These are phyloP conservation scores for Turnix velox DNA, from an alignment of 2,113 vertebrate genomes.

Conservation along the genomic window DNA sequence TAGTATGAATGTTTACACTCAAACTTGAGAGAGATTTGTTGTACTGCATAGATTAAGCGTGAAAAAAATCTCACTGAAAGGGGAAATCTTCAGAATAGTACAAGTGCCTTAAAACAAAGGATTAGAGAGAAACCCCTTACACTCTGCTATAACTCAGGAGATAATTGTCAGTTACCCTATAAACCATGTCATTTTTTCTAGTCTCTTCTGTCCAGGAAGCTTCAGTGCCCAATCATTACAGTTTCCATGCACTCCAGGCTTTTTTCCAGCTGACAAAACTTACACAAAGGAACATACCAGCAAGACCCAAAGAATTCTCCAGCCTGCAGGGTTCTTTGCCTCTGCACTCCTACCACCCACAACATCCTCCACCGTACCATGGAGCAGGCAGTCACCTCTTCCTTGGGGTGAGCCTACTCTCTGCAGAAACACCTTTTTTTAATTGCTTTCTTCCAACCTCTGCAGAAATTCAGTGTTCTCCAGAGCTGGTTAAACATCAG, in stretches of 20 bases:
- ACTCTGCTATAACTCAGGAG: not conserved
- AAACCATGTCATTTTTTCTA: not conserved
- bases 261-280: not conserved
- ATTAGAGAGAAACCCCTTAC: conserved; percentile 12
- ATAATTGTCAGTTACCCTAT: not conserved
- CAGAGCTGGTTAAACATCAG: not conserved
- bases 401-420: not conserved
- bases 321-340: not conserved
- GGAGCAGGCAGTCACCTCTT: not conserved
- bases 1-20: conserved; percentile 7
- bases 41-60: conserved; percentile 8
- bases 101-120: conserved; percentile 27
- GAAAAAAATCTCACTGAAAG: conserved; percentile 5
- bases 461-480: not conserved
- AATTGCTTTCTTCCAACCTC: fast-evolving
- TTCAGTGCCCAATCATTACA: not conserved
- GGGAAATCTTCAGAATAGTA: conserved; percentile 12
- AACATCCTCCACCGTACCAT: not conserved
- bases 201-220: not conserved
- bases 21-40: conserved; percentile 35
- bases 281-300: not conserved
- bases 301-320: not conserved
- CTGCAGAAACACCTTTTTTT: not conserved
- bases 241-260: not conserved
- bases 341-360: not conserved